phyloP scores from a whole-genome alignment of 1,140 invertebrate species.

The Aporrectodea caliginosa region DNA sequence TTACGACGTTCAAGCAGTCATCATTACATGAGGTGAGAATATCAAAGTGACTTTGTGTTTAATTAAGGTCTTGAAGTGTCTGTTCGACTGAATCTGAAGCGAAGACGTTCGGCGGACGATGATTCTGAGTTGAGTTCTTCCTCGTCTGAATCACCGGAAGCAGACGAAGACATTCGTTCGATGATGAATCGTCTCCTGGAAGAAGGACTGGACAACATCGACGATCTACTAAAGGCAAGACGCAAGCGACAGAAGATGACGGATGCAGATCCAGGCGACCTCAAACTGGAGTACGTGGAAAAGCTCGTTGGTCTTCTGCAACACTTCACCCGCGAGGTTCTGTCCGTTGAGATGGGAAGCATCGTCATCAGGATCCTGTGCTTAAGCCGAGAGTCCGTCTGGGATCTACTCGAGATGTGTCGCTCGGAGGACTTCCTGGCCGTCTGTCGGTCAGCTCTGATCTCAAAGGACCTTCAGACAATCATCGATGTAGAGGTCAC shows the following conservation, averaged over 20 bases:
- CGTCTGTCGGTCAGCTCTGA: background rate
- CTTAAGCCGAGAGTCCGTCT: background rate
- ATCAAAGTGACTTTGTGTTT: no score
- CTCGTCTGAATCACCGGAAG: background rate
- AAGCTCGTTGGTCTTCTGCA: background rate
- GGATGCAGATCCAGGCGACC: background rate
- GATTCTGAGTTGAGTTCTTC: background rate
- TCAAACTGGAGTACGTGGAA: background rate
- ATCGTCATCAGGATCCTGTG: background rate
- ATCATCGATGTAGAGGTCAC: background rate
- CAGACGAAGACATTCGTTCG: background rate
- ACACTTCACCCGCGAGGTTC: background rate
- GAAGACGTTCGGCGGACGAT: background rate
- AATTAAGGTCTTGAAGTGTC: background rate
- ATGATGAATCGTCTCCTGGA: background rate
- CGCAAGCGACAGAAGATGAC: no score
- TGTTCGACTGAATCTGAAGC: background rate
- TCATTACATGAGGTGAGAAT: no score
- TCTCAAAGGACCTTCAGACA: background rate
- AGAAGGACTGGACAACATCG: background rate
- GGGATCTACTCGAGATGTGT: background rate
- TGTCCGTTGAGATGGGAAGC: background rate
- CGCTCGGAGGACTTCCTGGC: background rate
- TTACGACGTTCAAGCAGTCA: no score
- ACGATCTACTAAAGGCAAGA: background rate